Conservation (phyloP, 2,113 vertebrate species). For the Catharus minimus region DNA sequence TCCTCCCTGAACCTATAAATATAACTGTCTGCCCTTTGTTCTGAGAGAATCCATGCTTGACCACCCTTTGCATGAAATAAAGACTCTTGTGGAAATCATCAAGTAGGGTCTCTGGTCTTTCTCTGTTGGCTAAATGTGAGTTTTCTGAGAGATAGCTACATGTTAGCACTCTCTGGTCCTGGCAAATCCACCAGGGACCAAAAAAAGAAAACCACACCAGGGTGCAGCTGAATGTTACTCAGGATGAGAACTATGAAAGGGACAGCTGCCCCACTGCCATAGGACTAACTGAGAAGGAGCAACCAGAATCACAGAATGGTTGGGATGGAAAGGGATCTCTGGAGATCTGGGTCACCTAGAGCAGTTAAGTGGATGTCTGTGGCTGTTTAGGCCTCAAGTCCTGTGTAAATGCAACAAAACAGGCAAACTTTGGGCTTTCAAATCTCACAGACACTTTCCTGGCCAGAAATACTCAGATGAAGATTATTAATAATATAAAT, state of each 20-base stretch:
- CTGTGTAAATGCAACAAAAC: neutral
- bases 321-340: neutral
- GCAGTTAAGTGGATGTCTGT: neutral
- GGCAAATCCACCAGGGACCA: too few relatives aligned
- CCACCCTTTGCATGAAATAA: too few relatives aligned
- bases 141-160: too few relatives aligned
- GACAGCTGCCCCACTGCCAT: neutral
- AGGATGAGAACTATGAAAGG: neutral
- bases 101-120: too few relatives aligned
- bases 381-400: accelerated
- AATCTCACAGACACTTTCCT: neutral
- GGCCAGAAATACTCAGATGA: neutral
- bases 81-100: too few relatives aligned
- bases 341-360: neutral
- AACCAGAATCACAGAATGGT: neutral
- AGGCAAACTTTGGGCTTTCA: neutral
- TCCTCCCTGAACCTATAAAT: too few relatives aligned
- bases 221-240: neutral
- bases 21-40: too few relatives aligned
- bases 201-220: too few relatives aligned
- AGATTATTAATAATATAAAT: neutral
- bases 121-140: too few relatives aligned
- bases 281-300: neutral
- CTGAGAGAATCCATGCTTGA: too few relatives aligned
- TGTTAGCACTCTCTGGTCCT: too few relatives aligned